These are phyloP conservation scores for Druceiella hillmani DNA, from an alignment of 2,888 invertebrate species.

Conservation along the genomic window DNA sequence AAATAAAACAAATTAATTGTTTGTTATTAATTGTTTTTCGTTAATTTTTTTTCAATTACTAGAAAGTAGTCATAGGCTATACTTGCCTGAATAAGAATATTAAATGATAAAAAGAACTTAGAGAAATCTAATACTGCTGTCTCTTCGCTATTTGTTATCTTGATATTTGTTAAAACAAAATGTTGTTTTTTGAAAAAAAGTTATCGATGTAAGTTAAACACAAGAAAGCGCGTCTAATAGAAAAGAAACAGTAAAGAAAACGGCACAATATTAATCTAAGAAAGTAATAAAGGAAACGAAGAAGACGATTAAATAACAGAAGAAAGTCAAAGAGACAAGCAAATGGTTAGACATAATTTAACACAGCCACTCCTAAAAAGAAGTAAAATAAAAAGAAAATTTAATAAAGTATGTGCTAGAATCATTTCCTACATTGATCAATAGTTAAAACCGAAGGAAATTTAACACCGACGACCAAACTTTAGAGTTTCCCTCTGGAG, in stretches of 20 bases:
- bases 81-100: conserved; percentile 17
- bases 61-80: no score
- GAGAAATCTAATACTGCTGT: conserved; percentile 21
- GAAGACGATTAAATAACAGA: conserved; percentile 15
- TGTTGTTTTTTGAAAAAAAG: conserved; percentile 25
- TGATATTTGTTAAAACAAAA: conserved; percentile 23
- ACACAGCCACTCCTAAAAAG: conserved; percentile 20
- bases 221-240: conserved; percentile 20
- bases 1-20: conserved; percentile 12
- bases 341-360: conserved; percentile 22
- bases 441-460: no score
- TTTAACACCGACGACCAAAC: conserved; percentile 17
- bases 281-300: conserved; percentile 15
- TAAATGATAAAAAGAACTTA: conserved; percentile 20
- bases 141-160: conserved; percentile 22
- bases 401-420: conserved; percentile 22
- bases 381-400: conserved; percentile 21
- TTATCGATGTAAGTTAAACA: conserved; percentile 20
- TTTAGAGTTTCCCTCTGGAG: conserved; percentile 15
- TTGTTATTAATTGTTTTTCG: conserved; percentile 2
- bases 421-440: conserved; percentile 17
- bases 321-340: conserved; percentile 17
- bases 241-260: conserved; percentile 11
- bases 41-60: no score
- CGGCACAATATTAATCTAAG: conserved; percentile 11